Evolutionary conservation across 2,888 invertebrate species (phyloP).

Genomic region (Lissonota sp.): DNA sequence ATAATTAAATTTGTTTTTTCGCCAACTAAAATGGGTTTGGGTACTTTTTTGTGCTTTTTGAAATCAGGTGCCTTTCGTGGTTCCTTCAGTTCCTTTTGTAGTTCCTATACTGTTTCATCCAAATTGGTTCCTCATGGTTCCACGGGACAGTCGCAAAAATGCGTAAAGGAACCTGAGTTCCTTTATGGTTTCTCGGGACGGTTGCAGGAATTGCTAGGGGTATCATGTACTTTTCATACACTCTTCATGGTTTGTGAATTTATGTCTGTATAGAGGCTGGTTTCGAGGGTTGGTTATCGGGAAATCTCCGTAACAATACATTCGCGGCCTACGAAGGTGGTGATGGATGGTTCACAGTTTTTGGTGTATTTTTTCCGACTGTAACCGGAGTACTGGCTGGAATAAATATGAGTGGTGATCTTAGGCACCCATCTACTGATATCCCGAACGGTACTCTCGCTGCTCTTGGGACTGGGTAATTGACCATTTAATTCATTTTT

Average conservation of each 20-base stretch:
- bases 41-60: too few species aligned
- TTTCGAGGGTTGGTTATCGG: constrained; percentile 94
- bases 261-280: constrained; percentile 87
- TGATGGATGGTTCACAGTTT: constrained; percentile 97
- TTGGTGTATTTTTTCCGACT: constrained; percentile 99
- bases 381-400: constrained; percentile 98
- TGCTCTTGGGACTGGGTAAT: constrained; percentile 94
- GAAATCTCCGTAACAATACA: constrained; percentile 92
- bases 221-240: not conserved
- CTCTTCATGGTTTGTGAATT: not conserved
- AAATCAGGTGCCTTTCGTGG: too few species aligned
- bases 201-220: too few species aligned
- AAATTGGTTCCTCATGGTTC: too few species aligned
- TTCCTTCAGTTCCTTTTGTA: too few species aligned
- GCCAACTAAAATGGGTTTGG: too few species aligned
- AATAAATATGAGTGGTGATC: constrained; percentile 99
- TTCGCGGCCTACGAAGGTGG: constrained; percentile 91
- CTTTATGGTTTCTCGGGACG: too few species aligned
- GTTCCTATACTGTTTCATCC: too few species aligned
- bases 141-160: too few species aligned
- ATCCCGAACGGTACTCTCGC: constrained; percentile 98
- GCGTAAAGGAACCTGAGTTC: too few species aligned
- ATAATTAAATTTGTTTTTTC: too few species aligned
- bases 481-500: not conserved
- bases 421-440: constrained; percentile 95